Evolutionary conservation across 2,888 invertebrate genomes (phyloP).

Genomic region (Epirrhoe tristata): DNA sequence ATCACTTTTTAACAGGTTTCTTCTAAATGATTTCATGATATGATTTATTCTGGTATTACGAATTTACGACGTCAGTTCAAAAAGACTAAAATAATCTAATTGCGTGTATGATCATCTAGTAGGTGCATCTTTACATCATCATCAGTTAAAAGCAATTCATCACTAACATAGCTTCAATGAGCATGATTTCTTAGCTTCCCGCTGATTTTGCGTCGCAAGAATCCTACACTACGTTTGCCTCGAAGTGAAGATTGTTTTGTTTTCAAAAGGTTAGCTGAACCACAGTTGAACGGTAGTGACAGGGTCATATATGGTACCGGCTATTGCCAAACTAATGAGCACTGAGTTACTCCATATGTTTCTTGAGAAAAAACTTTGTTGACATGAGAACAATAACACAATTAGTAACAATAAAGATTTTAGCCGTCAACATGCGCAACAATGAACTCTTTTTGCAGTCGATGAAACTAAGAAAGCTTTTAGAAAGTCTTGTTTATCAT

Average conservation of each 20-base stretch:
- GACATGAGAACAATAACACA: constrained; percentile 33
- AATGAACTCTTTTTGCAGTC: constrained; percentile 27
- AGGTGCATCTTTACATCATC: too few relatives aligned
- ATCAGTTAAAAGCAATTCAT: too few relatives aligned
- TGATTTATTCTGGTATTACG: not conserved
- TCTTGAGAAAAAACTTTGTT: constrained; percentile 21
- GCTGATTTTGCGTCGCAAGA: too few relatives aligned
- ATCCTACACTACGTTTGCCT: not conserved
- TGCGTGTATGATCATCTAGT: too few relatives aligned
- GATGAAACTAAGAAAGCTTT: constrained; percentile 32
- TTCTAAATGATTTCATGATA: not conserved
- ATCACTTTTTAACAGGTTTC: constrained; percentile 7
- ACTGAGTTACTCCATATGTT: constrained; percentile 5
- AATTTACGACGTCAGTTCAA: not conserved
- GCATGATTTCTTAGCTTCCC: too few relatives aligned
- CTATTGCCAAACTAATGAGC: not conserved
- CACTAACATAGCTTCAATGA: too few relatives aligned
- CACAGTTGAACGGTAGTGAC: not conserved
- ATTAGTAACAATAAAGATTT: constrained; percentile 29
- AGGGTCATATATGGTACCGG: not conserved
- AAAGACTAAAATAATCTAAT: too few relatives aligned
- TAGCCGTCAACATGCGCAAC: constrained; percentile 18
- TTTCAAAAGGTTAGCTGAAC: not conserved
- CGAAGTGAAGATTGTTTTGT: not conserved
- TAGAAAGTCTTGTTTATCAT: constrained; percentile 26